A percentile compares a stretch with the other conserved stretches of the same genome.
Evolutionary conservation across 2,113 vertebrate genomes (phyloP).

Genomic region (Mystacornis crossleyi): DNA sequence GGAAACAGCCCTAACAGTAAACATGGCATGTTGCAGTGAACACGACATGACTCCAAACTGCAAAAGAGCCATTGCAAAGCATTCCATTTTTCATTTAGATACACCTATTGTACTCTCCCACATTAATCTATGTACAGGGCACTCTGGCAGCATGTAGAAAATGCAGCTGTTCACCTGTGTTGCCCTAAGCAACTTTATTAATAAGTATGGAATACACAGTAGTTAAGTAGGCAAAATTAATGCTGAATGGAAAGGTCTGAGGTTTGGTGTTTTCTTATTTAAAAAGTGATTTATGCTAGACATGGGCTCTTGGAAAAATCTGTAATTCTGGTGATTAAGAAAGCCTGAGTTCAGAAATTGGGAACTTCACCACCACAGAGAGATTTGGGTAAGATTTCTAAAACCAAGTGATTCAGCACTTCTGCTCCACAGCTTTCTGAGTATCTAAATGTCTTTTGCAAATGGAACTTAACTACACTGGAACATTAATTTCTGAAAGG

Average conservation of each 20-base stretch:
- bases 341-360: background rate
- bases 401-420: background rate
- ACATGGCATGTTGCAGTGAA: background rate
- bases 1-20: background rate
- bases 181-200: background rate
- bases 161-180: background rate
- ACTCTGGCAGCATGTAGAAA: background rate
- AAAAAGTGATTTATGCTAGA: background rate
- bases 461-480: background rate
- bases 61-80: background rate
- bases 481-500: background rate
- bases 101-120: background rate
- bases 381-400: background rate
- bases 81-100: background rate
- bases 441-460: background rate
- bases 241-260: background rate
- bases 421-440: background rate
- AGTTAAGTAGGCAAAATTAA: background rate
- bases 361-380: background rate
- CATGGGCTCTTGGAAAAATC: background rate
- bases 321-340: background rate
- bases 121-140: background rate
- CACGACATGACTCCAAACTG: background rate
- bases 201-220: background rate
- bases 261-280: background rate